A percentile compares a stretch with the other conserved stretches of the same genome.
phyloP scores from a whole-genome alignment of 2,888 invertebrate species.

The Ochropleura plecta region DNA sequence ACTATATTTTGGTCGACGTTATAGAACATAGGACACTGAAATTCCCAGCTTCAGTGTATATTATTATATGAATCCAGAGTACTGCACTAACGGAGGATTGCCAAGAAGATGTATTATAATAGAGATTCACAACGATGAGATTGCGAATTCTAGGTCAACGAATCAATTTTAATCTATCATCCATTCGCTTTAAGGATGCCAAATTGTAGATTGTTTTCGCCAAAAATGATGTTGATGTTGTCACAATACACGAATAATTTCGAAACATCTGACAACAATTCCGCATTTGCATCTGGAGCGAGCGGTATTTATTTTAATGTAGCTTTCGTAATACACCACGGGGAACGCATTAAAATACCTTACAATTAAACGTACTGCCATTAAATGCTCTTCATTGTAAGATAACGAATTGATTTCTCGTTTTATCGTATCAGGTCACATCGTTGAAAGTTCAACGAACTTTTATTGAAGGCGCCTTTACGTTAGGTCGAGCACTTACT shows the following conservation, averaged over 20 bases:
- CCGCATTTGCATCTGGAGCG: conserved; percentile 57
- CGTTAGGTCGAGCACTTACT: background rate
- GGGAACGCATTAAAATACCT: conserved; percentile 36
- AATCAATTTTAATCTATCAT: conserved; percentile 31
- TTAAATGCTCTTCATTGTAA: conserved; percentile 43
- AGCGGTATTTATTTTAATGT: conserved; percentile 54
- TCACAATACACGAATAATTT: conserved; percentile 53
- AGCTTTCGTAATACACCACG: conserved; percentile 36
- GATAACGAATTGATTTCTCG: conserved; percentile 43
- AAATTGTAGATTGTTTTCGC: conserved; percentile 23
- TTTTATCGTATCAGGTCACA: conserved; percentile 26
- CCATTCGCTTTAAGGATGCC: background rate
- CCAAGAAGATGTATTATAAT: background rate
- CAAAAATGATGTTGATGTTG: conserved; percentile 32
- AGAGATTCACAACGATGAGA: conserved; percentile 11
- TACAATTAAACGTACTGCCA: conserved; percentile 42
- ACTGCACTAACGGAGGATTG: background rate
- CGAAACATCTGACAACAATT: conserved; percentile 34
- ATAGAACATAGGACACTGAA: background rate
- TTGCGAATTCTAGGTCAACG: conserved; percentile 1
- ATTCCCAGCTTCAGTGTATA: background rate
- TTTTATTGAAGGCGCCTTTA: conserved; percentile 29
- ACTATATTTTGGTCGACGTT: background rate
- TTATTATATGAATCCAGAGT: background rate
- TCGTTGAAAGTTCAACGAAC: conserved; percentile 36